Base-by-base conservation (phyloP, 1,140 invertebrate species). In the Drosophila suzukii region DNA sequence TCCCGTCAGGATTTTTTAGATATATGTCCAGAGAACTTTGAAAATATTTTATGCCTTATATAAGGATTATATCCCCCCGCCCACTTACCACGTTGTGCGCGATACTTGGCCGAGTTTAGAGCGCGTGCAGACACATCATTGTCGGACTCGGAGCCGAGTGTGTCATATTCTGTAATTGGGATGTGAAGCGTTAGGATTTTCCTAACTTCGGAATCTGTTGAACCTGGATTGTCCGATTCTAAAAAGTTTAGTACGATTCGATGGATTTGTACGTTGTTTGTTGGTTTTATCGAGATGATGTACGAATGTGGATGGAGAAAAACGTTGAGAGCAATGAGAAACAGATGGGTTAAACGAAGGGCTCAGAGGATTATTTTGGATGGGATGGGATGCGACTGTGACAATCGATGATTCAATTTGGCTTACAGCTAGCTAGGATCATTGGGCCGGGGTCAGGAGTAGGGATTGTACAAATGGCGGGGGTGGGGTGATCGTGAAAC, bases 121-220 rank as follows among this genome's bases (percentile, higher is more conserved):
- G 94, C 94, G 65, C 93, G 86, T 57, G 93, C 93, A 75, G 93
- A 93, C 78, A 93, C 93, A 92, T 95, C 95, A 83, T 95, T 95
- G 92, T 96, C 95, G 49, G 95, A 96, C 92, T 96, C 95, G 83
- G 95, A 95, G 60, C 95, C 95, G 72, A 96, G 94, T 65, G 96
- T 96, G 92, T 97, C 96, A 93, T 97, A 96, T 93, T 97, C 96
- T 95, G 96, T 96, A 95, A 96, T 97, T 93, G 96, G 96, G 94
- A 96, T 95, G 94, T 96, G 96, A 93, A 97, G 95, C 88, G 96
- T 96, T 95, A 96, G 93, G 94, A 97, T 96, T 95, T 96, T 96
- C 95, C 96, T 96, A 93, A 96, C 96, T 94, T 96, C 96, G 92
- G 96, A 96, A 94, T 96, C 96, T 93, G 96, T 96, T 92, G 96